These are phyloP conservation scores for Micromesistius poutassou DNA, from an alignment of 2,797 vertebrate genomes.

Conservation along the genomic window DNA sequence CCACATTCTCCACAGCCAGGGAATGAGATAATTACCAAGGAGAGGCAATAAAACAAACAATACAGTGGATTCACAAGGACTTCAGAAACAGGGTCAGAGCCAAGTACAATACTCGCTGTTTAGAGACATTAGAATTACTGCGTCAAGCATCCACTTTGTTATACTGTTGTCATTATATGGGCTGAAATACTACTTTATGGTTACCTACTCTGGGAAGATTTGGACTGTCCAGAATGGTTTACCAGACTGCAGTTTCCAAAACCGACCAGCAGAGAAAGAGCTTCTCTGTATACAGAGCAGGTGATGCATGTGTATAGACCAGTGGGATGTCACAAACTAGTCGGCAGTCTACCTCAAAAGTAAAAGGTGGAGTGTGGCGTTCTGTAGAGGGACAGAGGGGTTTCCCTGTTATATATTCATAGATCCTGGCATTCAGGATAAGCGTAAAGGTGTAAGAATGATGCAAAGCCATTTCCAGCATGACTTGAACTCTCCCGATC, in stretches of 20 bases:
- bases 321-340: conserved; percentile 1
- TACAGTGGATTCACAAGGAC: conserved; percentile 5
- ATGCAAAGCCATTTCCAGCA: not conserved
- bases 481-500: not conserved
- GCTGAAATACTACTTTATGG: not conserved
- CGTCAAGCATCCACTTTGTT: not conserved
- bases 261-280: not conserved
- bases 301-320: not conserved
- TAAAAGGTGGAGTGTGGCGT: not conserved
- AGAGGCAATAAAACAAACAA: conserved; percentile 23
- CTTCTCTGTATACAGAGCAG: not conserved
- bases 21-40: conserved; percentile 7
- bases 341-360: not conserved
- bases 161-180: not conserved
- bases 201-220: not conserved
- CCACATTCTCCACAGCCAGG: conserved; percentile 21
- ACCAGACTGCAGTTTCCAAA: not conserved
- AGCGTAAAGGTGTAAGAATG: not conserved
- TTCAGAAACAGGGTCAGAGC: not conserved
- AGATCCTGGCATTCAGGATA: not conserved
- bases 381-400: not conserved
- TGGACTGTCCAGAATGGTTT: not conserved
- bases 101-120: not conserved
- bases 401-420: not conserved
- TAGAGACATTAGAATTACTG: conserved; percentile 2